Base-by-base conservation (phyloP, 2,113 vertebrate genomes). In the Spermophilus dauricus region DNA sequence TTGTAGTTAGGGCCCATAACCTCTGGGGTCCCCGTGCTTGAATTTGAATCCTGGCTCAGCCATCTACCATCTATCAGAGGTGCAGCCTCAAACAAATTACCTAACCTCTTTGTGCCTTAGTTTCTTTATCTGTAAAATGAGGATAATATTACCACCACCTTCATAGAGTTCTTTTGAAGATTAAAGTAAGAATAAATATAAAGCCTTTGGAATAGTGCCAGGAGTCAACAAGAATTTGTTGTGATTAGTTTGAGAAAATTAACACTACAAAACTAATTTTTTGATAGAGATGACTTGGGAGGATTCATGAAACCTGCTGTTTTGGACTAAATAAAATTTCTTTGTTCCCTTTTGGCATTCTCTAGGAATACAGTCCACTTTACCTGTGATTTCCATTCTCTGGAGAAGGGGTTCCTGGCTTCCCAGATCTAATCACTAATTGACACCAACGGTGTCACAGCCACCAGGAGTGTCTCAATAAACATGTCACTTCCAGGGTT, bases 231-330 rank as follows among this genome's bases (percentile, higher is more conserved):
- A 91, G 17, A 22, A 11, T 48, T 77, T 86, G n/a, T 77, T 95
- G 4, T 88, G 69, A 32, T 65, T 95, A 48, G n/a, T 37, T 63
- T 97, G 82, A 94, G 63, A 95, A 86, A 77, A 63, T n/a, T 51
- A 75, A 37, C 22, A 63, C 37, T 32, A 83, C 28, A 48, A 81
- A 86, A 80, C 91, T 45, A 86, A n/a, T 65, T 7, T 77, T 95
- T 14, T 48, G 28, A 39, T 77, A 39, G 14, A 16, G 20, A 53
- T 92, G 65, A 39, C 30, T 63, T 58, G 30, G 37, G 30, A 42
- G 20, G 34, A 53, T 65, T 91, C 86, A 93, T 67, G n/a, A 97
- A 96, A 82, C 12, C 28, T 84, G 65, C 26, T 89, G 51, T 80
- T 95, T 32, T 89, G 11, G 53, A 63, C 22, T 34, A 83, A 91